phyloP scores from a whole-genome alignment of 53 echinoderm and acorn worm species.

The Arbacia lixula region DNA sequence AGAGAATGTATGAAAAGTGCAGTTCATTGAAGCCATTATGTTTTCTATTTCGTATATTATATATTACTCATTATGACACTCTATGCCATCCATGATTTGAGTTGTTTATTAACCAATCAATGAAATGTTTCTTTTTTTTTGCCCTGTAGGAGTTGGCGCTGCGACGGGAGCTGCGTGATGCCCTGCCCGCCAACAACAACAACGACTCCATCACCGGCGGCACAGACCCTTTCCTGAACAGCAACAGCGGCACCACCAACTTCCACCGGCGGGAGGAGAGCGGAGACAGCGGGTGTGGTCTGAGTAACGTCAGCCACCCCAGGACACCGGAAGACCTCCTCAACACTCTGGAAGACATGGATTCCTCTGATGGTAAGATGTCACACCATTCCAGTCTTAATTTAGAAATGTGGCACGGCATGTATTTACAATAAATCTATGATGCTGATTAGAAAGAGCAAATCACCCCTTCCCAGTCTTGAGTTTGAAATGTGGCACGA shows the following conservation, averaged over 20 bases:
- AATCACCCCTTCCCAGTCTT: too few relatives aligned
- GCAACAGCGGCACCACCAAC: conserved; percentile 82
- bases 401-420: too few relatives aligned
- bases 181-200: conserved; percentile 64
- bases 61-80: too few relatives aligned
- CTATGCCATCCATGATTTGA: too few relatives aligned
- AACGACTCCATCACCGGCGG: conserved; percentile 68
- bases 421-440: too few relatives aligned
- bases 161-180: conserved; percentile 74
- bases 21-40: too few relatives aligned
- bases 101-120: too few relatives aligned
- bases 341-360: conserved; percentile 92
- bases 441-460: too few relatives aligned
- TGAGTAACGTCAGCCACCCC: conserved; percentile 95
- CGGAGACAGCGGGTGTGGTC: conserved; percentile 94
- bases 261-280: conserved; percentile 94
- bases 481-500: too few relatives aligned
- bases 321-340: conserved; percentile 93
- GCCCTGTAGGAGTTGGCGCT: conserved; percentile 76
- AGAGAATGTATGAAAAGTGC: too few relatives aligned
- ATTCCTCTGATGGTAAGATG: conserved; percentile 87
- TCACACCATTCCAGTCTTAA: too few relatives aligned
- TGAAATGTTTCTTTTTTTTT: conserved; percentile 31
- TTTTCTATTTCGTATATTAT: too few relatives aligned
- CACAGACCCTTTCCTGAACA: conserved; percentile 90